Base-by-base conservation (phyloP, 2,797 vertebrate genomes). In the Trachurus trachurus region DNA sequence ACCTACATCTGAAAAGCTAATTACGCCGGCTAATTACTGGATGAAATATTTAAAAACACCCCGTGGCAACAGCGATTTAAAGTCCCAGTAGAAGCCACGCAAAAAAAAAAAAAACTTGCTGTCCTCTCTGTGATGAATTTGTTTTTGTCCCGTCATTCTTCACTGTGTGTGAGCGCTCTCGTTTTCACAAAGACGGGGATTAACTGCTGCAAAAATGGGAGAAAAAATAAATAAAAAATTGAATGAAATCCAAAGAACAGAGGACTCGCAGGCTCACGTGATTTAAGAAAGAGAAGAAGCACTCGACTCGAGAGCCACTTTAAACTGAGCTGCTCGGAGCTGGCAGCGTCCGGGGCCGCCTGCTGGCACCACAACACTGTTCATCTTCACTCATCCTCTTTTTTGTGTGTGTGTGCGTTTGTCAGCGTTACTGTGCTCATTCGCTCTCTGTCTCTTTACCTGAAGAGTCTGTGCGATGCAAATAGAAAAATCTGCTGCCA, bases 21-120 rank as follows among this genome's bases (percentile, higher is more conserved):
- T 89, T 73, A 81, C 1, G 21, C 31, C 54, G 45, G 47, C 80
- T 87, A 88, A 91, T 90, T 85, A 82, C 62, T 66, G 19, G 61
- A 83, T 77, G 74, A 77, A 78, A 81, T 85, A 80, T 82, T 78
- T 59, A 61, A 61, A 75, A 17, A 16, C 19, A 19, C 52, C 73
- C 56, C 26, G 0, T 56, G 56, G 71, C 63, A 44, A 17, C 9
- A 52, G 64, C 59, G 59, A 79, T 66, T 74, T 74, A 52, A 74
- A 78, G 69, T 73, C 66, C 50, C 70, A 0, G 22, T 42, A 77
- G 31, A 34, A 74, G 65, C 57, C 61, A 47, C 5, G 2, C 34
- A 61, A 29, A 67, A 39, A 42, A 60, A 74, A 74, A 39, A 61
- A 29, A 19, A 54, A 42, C 45, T 31, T 17, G 47, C 19, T 50